Percentiles rank a stretch among this genome's conserved stretches.
Conservation (phyloP, 2,113 vertebrate genomes). For the Aegithalos caudatus region DNA sequence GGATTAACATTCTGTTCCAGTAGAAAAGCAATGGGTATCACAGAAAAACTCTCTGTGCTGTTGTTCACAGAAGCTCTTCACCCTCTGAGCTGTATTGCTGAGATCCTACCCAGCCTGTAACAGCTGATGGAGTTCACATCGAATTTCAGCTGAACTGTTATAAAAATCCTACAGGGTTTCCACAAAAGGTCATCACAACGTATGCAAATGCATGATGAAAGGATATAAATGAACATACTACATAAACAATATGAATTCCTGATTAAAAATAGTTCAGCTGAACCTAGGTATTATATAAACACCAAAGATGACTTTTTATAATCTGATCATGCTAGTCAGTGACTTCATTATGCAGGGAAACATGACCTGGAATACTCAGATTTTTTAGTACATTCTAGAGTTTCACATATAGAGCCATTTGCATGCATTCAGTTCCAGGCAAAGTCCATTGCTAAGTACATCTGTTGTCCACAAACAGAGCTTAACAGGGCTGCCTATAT, state of each 20-base stretch:
- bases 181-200: background rate
- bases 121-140: background rate
- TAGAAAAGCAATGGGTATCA: background rate
- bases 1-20: background rate
- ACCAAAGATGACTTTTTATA: background rate
- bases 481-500: background rate
- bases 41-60: background rate
- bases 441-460: background rate
- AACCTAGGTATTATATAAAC: background rate
- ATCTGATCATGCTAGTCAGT: background rate
- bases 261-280: background rate
- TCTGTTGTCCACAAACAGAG: background rate
- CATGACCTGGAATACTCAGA: background rate
- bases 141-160: background rate
- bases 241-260: background rate
- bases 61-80: background rate
- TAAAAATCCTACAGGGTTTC: background rate
- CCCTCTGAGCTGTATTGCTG: background rate
- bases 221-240: background rate
- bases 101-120: background rate
- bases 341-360: slow-evolving; percentile 18
- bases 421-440: background rate
- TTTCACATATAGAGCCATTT: background rate
- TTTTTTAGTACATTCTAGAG: slow-evolving; percentile 8
- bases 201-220: background rate